Evolutionary conservation across 2,888 invertebrate species (phyloP), one percentile per base, ranked within the genome.

Genomic region (Periphyllus acericola): DNA sequence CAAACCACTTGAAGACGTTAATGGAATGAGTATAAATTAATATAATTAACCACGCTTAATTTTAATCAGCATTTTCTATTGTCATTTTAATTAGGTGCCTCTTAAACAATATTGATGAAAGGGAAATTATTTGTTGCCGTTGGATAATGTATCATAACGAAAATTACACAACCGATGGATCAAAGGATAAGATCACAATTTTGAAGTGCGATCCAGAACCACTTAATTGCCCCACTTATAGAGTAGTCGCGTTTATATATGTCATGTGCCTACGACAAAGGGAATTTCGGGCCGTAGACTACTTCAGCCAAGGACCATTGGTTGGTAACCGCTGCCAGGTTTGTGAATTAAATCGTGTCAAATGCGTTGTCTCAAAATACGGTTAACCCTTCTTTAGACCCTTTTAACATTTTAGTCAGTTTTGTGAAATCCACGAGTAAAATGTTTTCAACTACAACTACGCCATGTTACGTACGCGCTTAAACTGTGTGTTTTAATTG

Each of bases 321-420:
- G 40, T 0, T 32, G 46, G 55, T 66, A 76, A 76, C 83, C 75
- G 25, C 83, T 83, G 76, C 83, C 76, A 76, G 83, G 40, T 66
- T 84, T 32, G 75, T 66, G 32, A 84, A 84, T 84, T 76, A 66
- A 74, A 76, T 68, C 66, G 75, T 66, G 60, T 83, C 60, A 83
- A 83, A 60, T 83, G 40, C 60, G 83, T 75, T 40, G 75, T 72
- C 34, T 83, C 72, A 55, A 83, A n/a, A 83, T 60, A 60, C 60
- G 74, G 60, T 83, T 83, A 60, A 83, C 72, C 74, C 74, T 83
- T 83, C 21, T 75, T 74, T 36, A 36, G 36, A 74, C 55, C 74
- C 74, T 83, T 75, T 83, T 74, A 36, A 60, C 83, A 29, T 74
- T 55, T 6, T 19, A 83, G 36, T 74, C 74, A 29, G 36, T 83